A percentile compares a stretch with the other conserved stretches of the same genome.
phyloP scores from a whole-genome alignment of 2,888 invertebrate genomes.

The Tillus elongatus region DNA sequence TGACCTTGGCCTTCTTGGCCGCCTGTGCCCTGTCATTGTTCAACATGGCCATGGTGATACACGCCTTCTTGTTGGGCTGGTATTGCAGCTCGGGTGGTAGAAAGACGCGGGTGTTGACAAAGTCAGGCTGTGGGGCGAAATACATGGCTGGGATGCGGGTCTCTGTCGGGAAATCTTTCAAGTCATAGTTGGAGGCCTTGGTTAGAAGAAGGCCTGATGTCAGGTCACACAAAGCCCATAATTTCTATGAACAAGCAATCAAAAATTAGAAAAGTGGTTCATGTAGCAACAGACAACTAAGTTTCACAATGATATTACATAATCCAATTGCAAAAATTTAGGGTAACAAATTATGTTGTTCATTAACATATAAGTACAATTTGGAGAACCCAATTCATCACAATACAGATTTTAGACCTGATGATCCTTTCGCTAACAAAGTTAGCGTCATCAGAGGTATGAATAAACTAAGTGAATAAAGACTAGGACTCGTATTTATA shows the following conservation, averaged over 20 bases:
- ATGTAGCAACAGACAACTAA: too few species aligned
- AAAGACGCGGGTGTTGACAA: conserved; percentile 69
- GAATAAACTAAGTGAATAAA: too few species aligned
- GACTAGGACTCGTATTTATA: too few species aligned
- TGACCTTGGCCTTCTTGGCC: conserved; percentile 43
- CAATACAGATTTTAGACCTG: too few species aligned
- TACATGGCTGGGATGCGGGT: conserved; percentile 85
- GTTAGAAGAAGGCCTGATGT: conserved; percentile 84
- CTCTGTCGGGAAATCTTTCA: conserved; percentile 82
- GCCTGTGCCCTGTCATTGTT: conserved; percentile 38
- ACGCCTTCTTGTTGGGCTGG: conserved; percentile 41
- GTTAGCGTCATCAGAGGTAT: too few species aligned
- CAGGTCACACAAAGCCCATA: conserved; percentile 94
- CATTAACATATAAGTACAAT: too few species aligned
- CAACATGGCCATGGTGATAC: conserved; percentile 40
- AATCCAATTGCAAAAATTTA: too few species aligned
- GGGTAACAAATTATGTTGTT: too few species aligned
- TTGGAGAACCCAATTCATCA: too few species aligned
- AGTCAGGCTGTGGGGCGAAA: conserved; percentile 68
- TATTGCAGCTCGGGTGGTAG: conserved; percentile 71
- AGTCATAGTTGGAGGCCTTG: conserved; percentile 78
- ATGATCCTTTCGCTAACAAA: too few species aligned
- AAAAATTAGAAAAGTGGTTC: too few species aligned
- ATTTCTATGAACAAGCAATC: conserved; percentile 55
- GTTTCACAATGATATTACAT: too few species aligned